phyloP scores from a whole-genome alignment of 2,113 vertebrate genomes.

The Ancistrus triradiatus region DNA sequence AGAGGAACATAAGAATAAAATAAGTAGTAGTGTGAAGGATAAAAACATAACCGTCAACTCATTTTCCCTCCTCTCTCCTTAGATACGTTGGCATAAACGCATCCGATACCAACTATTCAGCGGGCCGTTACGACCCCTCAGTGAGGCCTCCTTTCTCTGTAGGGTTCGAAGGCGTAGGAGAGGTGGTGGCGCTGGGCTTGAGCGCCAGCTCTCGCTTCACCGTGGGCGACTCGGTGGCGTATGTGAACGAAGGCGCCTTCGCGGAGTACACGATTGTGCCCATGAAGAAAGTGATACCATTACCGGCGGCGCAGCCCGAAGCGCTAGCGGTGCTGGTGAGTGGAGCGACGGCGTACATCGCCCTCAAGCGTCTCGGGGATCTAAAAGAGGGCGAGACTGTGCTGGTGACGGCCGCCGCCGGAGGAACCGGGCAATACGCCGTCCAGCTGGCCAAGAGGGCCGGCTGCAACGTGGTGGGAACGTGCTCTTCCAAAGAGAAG shows the following conservation, averaged over 20 bases:
- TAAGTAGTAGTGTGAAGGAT: too few species aligned
- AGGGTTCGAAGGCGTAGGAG: constrained; percentile 87
- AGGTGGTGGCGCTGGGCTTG: constrained; percentile 85
- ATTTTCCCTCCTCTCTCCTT: too few species aligned
- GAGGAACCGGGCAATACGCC: constrained; percentile 87
- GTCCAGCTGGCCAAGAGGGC: constrained; percentile 86
- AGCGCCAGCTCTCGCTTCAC: constrained; percentile 77
- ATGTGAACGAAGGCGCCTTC: constrained; percentile 76
- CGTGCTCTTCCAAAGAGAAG: constrained; percentile 85
- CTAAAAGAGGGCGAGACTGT: constrained; percentile 78
- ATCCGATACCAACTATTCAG: constrained; percentile 89
- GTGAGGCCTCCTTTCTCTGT: constrained; percentile 80
- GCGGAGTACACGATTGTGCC: constrained; percentile 85
- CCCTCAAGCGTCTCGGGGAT: constrained; percentile 79
- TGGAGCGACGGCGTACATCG: constrained; percentile 81
- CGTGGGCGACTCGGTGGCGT: constrained; percentile 83
- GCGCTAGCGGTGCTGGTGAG: constrained; percentile 81
- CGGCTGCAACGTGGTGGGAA: constrained; percentile 86
- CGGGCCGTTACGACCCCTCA: constrained; percentile 79
- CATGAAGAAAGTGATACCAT: constrained; percentile 62
- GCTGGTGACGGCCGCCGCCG: constrained; percentile 84
- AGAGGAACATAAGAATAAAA: too few species aligned
- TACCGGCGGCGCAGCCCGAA: constrained; percentile 76
- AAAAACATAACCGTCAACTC: too few species aligned
- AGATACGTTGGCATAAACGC: constrained; percentile 92